Conservation (phyloP, 2,113 vertebrate species). For the Xerus inauris region DNA sequence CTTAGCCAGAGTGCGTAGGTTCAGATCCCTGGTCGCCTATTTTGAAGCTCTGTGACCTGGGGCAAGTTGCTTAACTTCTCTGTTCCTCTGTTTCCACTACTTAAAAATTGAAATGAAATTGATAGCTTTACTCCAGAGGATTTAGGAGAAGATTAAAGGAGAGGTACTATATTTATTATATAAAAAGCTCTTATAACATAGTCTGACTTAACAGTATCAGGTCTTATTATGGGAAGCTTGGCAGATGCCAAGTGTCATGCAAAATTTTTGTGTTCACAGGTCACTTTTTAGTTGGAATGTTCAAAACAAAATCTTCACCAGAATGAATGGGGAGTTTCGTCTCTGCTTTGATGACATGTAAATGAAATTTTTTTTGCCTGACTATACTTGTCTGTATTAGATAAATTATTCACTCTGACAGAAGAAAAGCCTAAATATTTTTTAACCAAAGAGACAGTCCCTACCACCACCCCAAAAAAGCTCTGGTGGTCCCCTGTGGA, state of each 20-base stretch:
- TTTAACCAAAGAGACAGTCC: conserved; percentile 40
- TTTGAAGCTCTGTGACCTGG: neutral
- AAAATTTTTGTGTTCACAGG: neutral
- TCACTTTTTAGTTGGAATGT: neutral
- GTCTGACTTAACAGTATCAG: neutral
- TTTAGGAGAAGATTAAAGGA: conserved; percentile 1
- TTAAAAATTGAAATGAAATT: conserved; percentile 19
- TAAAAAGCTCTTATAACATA: neutral
- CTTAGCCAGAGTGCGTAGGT: neutral
- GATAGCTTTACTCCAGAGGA: neutral
- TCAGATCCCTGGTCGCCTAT: neutral
- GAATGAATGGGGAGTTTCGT: neutral
- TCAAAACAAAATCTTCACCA: neutral
- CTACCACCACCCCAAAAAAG: neutral
- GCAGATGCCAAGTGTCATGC: neutral
- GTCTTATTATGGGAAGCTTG: neutral
- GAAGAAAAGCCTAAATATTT: conserved; percentile 37
- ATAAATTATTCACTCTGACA: conserved; percentile 72
- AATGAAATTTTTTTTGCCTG: neutral
- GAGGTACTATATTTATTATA: neutral
- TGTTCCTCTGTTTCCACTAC: neutral
- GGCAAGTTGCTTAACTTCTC: neutral
- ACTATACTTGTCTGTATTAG: conserved; percentile 32
- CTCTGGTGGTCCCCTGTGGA: neutral
- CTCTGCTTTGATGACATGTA: conserved; percentile 43